phyloP scores from a whole-genome alignment of 2,113 vertebrate species.

The Pampusana beccarii region DNA sequence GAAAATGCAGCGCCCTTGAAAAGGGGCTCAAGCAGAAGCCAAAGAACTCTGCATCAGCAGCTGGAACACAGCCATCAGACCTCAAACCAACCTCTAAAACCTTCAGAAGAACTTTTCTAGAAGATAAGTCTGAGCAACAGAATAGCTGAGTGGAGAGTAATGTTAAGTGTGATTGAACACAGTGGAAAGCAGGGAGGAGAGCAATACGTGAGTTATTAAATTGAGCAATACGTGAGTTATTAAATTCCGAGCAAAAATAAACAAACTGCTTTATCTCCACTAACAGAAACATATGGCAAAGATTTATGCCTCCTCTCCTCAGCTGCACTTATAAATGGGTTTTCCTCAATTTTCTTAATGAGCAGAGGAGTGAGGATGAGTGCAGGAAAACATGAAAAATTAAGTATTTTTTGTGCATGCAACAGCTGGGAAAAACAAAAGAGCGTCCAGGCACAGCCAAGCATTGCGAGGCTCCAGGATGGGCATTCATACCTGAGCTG shows the following conservation, averaged over 20 bases:
- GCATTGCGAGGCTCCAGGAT: not conserved
- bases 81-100: conserved; percentile 48
- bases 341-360: not conserved
- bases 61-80: conserved; percentile 57
- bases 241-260: not conserved
- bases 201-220: conserved; percentile 32
- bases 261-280: not conserved
- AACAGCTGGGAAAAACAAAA: not conserved
- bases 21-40: not conserved
- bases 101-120: conserved; percentile 41
- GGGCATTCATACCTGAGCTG: conserved; percentile 81
- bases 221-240: conserved; percentile 12
- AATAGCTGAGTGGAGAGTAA: conserved; percentile 10
- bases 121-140: conserved; percentile 26
- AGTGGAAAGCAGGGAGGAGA: not conserved
- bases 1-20: conserved; percentile 55
- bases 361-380: not conserved
- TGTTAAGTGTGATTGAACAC: not conserved
- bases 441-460: not conserved
- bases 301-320: not conserved
- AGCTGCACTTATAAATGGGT: not conserved
- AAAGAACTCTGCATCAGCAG: conserved; percentile 57
- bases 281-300: not conserved
- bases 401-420: not conserved
- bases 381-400: not conserved